Evolutionary conservation across 2,888 invertebrate genomes (phyloP).

Genomic region (Aporophyla lueneburgensis): DNA sequence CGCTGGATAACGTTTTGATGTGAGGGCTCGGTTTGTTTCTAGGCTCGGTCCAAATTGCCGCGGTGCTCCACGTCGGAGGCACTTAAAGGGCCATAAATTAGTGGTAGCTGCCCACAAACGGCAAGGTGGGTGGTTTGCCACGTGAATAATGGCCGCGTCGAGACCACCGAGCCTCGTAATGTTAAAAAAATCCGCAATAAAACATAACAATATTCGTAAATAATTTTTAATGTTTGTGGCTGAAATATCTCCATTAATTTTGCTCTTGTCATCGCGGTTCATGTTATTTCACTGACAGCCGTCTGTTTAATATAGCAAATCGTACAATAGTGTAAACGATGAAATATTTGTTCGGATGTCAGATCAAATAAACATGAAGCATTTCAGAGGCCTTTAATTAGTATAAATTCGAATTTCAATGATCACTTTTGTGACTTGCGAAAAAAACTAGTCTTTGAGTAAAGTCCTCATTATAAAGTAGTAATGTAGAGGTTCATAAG

Average conservation of each 20-base stretch:
- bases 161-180: slow-evolving; percentile 79
- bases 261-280: slow-evolving; percentile 50
- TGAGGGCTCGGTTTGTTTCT: slow-evolving; percentile 71
- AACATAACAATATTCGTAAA: slow-evolving; percentile 58
- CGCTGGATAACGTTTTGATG: slow-evolving; percentile 55
- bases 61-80: slow-evolving; percentile 80
- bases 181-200: slow-evolving; percentile 75
- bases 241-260: slow-evolving; percentile 55
- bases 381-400: slow-evolving; percentile 11
- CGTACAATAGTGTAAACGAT: slow-evolving; percentile 44
- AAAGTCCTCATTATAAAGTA: background rate
- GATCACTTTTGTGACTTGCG: background rate
- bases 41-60: slow-evolving; percentile 82
- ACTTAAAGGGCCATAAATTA: slow-evolving; percentile 89
- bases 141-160: slow-evolving; percentile 86
- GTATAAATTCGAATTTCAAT: slow-evolving; percentile 8
- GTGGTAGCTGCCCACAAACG: slow-evolving; percentile 86
- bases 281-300: slow-evolving; percentile 51
- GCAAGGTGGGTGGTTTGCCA: slow-evolving; percentile 85
- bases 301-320: slow-evolving; percentile 42
- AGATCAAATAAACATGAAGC: slow-evolving; percentile 27
- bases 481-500: background rate
- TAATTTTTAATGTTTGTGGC: slow-evolving; percentile 47
- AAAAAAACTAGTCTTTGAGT: background rate
- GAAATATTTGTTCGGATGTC: slow-evolving; percentile 46